These are phyloP conservation scores for Boloria euphrosyne DNA, from an alignment of 2,888 invertebrate species.

Conservation along the genomic window DNA sequence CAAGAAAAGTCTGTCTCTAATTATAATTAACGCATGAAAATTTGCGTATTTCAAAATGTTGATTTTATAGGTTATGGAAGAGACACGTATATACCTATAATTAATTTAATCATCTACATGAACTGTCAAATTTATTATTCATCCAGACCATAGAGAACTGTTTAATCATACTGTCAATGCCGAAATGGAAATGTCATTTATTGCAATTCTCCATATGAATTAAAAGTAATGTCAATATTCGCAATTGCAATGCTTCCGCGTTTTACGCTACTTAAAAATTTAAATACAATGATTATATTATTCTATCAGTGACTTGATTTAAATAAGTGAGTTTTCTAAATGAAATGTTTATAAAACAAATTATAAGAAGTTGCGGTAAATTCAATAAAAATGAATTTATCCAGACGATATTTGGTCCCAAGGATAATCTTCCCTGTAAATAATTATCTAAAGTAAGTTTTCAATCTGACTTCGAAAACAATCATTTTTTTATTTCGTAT, in stretches of 20 bases:
- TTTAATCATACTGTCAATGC: too few relatives aligned
- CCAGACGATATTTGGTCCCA: conserved; percentile 27
- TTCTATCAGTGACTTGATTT: background rate
- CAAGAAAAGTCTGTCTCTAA: too few relatives aligned
- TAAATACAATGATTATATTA: background rate
- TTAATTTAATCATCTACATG: too few relatives aligned
- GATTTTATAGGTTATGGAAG: too few relatives aligned
- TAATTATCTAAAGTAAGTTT: conserved; percentile 27
- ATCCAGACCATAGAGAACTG: too few relatives aligned
- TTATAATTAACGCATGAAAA: too few relatives aligned
- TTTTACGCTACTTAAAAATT: background rate
- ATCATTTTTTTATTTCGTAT: background rate
- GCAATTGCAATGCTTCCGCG: background rate
- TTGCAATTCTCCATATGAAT: background rate
- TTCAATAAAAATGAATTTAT: conserved; percentile 29
- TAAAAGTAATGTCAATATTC: background rate
- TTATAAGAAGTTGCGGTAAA: background rate
- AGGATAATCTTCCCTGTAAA: conserved; percentile 15
- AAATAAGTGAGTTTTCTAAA: background rate
- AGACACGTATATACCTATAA: too few relatives aligned
- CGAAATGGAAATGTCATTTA: background rate
- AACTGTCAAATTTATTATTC: too few relatives aligned
- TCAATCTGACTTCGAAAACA: background rate
- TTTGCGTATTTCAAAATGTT: too few relatives aligned
- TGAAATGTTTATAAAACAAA: background rate